Evolutionary conservation across 2,113 vertebrate species (phyloP).

Genomic region (Trachemys scripta): DNA sequence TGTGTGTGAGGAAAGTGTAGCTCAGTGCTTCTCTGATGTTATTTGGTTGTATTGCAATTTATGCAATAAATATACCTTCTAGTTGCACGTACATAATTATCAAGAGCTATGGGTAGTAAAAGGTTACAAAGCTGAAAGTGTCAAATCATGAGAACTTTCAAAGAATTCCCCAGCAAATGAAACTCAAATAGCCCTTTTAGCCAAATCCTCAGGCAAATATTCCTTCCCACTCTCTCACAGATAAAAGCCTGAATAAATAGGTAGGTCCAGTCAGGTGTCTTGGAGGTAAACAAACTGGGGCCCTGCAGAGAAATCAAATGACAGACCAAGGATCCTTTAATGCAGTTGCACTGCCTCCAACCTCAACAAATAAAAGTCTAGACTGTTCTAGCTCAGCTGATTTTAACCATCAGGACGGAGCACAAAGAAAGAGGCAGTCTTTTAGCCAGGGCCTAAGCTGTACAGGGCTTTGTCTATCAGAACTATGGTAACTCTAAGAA

Average conservation of each 20-base stretch:
- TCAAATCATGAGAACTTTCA: no score
- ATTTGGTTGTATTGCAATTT: neutral
- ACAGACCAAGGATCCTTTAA: no score
- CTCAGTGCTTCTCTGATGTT: neutral
- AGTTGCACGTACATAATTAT: no score
- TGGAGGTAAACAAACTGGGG: neutral
- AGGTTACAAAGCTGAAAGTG: no score
- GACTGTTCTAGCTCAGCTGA: no score
- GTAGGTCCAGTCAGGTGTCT: neutral
- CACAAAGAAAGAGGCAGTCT: neutral
- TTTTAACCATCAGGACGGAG: neutral
- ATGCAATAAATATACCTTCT: no score
- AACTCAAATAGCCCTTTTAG: no score
- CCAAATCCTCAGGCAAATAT: neutral
- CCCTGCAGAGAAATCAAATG: neutral
- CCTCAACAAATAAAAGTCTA: no score
- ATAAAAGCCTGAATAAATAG: neutral
- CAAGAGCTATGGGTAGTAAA: no score
- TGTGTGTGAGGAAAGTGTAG: neutral
- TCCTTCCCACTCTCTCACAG: neutral
- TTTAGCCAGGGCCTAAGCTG: neutral
- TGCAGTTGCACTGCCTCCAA: no score
- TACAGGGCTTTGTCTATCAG: accelerated
- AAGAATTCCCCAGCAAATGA: no score
- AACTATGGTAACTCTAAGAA: accelerated